Conservation (phyloP, 2,888 invertebrate genomes). For the Lycaena phlaeas region DNA sequence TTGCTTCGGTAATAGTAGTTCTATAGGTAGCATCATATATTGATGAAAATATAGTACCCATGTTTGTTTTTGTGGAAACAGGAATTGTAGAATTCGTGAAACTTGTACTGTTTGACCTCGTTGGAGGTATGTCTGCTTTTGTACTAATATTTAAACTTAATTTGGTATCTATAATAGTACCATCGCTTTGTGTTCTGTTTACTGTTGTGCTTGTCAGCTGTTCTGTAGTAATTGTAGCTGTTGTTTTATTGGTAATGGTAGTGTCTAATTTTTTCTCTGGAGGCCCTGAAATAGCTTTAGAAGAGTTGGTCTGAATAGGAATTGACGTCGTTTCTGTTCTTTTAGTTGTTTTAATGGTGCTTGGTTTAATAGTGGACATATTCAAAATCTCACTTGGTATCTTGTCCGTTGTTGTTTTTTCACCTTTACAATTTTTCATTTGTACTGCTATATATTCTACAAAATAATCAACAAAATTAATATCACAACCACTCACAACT, state of each 20-base stretch:
- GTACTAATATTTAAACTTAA: background rate
- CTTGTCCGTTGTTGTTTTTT: background rate
- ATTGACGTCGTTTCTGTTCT: no score
- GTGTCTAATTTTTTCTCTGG: no score
- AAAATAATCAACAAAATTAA: no score
- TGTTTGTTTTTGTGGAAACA: conserved; percentile 9
- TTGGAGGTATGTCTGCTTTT: background rate
- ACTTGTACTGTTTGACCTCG: conserved; percentile 7
- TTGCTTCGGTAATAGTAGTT: no score
- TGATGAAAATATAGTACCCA: conserved; percentile 2
- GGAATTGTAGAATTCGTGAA: background rate
- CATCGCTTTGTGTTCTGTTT: no score
- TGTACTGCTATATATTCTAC: no score
- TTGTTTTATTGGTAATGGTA: background rate
- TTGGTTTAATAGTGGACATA: background rate
- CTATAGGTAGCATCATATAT: no score
- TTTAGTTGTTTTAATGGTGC: background rate
- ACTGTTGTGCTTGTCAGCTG: no score
- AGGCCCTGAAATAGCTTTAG: no score
- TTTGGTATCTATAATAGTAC: no score
- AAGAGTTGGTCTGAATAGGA: no score
- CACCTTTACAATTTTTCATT: background rate
- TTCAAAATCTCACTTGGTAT: background rate
- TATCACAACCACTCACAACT: no score
- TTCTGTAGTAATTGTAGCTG: background rate